Conservation (phyloP, 2,888 invertebrate genomes). For the Euphydryas editha region DNA sequence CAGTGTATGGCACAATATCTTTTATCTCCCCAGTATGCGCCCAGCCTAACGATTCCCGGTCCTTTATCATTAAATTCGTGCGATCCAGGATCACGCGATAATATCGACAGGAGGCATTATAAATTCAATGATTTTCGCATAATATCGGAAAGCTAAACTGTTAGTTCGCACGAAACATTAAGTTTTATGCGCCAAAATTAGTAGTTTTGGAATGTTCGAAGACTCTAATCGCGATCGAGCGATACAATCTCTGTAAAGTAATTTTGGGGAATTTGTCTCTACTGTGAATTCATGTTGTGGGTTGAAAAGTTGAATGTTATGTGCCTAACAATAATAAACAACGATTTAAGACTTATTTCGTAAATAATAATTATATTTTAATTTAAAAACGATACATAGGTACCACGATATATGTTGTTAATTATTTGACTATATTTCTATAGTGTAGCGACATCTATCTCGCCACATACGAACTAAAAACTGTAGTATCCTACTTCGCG, state of each 20-base stretch:
- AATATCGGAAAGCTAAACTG: constrained; percentile 59
- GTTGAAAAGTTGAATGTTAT: background rate
- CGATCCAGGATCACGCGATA: constrained; percentile 26
- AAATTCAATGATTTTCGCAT: constrained; percentile 49
- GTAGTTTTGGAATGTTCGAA: constrained; percentile 57
- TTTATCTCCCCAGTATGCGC: too few species aligned
- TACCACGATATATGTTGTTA: too few species aligned
- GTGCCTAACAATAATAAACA: background rate
- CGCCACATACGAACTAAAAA: too few species aligned
- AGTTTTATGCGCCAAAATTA: constrained; percentile 67
- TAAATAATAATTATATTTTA: too few species aligned
- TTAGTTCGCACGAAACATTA: constrained; percentile 62
- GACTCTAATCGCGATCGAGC: constrained; percentile 47
- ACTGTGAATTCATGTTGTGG: too few species aligned
- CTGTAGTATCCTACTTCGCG: too few species aligned
- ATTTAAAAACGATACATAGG: too few species aligned
- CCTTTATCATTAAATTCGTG: constrained; percentile 16
- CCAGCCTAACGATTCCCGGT: background rate
- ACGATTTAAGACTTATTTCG: too few species aligned
- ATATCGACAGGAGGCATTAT: constrained; percentile 28
- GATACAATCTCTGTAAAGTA: constrained; percentile 47
- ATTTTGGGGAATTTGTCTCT: background rate
- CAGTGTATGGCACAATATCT: too few species aligned
- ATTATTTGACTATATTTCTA: too few species aligned
- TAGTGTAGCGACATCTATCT: too few species aligned